Evolutionary conservation across 2,797 vertebrate species (phyloP), one percentile per base, ranked within the genome.

Genomic region (Betta splendens): DNA sequence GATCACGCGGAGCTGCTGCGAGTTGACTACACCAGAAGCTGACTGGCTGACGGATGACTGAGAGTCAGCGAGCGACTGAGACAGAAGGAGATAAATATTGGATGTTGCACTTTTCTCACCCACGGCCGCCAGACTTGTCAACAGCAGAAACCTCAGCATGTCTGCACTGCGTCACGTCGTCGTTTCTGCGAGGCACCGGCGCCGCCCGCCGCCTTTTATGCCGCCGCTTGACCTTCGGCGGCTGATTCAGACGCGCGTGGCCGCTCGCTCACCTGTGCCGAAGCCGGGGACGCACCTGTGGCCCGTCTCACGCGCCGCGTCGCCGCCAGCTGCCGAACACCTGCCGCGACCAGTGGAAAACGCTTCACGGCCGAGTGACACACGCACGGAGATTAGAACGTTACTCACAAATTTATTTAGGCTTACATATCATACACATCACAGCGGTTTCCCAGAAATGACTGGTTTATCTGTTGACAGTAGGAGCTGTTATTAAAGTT

Each of bases 141-240:
- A 82, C 64, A 88, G 13, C 62, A 89, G 53, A 79, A 85, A 75
- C 61, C 64, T 82, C 20, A 89, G 68, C 85, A 86, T 87, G 70
- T 82, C 63, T 87, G 72, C 32, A 36, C 49, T 32, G 20, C 0
- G 52, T 79, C 69, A 18, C 17, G 71, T 60, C 17, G 71, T 60
- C 0, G 13, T 56, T 57, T 79, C 60, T 63, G 33, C 46, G 22
- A 36, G 5, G 51, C 56, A 13, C 2, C 4, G 55, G 21, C 2
- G 6, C 38, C 21, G 20, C 33, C 40, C 35, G n/a, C 26, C 7
- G 35, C 22, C 68, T 84, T 86, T 89, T 88, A 87, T 88, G 79
- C 26, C 49, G 28, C 1, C 36, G 26, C 2, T n/a, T 22, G 39
- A 80, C 80, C 83, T 83, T 80, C 66, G 57, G 10, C 29, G 0